phyloP scores from a whole-genome alignment of 2,797 vertebrate species.

The Dromococcyx pavoninus region DNA sequence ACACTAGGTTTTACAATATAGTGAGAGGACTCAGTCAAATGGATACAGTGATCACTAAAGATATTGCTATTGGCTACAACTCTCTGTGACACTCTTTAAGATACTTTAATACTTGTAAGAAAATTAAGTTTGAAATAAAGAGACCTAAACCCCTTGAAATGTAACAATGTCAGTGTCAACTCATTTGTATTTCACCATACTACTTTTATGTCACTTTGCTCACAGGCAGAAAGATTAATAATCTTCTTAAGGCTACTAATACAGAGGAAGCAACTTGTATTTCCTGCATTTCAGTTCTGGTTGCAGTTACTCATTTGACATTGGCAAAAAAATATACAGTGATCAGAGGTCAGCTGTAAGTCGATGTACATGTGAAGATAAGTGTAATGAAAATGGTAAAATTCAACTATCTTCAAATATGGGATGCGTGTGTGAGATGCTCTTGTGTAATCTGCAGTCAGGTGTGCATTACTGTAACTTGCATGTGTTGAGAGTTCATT shows the following conservation, averaged over 20 bases:
- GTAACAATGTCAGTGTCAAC: not conserved
- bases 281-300: not conserved
- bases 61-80: not conserved
- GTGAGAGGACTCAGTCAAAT: not conserved
- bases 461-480: not conserved
- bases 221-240: not conserved
- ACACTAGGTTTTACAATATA: rapidly evolving
- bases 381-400: not conserved
- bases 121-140: not conserved
- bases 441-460: not conserved
- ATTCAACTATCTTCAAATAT: not conserved
- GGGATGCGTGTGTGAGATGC: not conserved
- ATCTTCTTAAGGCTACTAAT: not conserved
- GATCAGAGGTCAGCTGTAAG: not conserved
- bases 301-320: not conserved
- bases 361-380: not conserved
- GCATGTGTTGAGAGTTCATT: not conserved
- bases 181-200: not conserved
- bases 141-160: not conserved
- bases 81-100: not conserved
- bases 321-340: not conserved
- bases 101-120: not conserved
- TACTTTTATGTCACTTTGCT: not conserved
- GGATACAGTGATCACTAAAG: not conserved
- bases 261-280: not conserved